Evolutionary conservation across 2,797 vertebrate genomes (phyloP).

Genomic region (Gymnothorax javanicus): DNA sequence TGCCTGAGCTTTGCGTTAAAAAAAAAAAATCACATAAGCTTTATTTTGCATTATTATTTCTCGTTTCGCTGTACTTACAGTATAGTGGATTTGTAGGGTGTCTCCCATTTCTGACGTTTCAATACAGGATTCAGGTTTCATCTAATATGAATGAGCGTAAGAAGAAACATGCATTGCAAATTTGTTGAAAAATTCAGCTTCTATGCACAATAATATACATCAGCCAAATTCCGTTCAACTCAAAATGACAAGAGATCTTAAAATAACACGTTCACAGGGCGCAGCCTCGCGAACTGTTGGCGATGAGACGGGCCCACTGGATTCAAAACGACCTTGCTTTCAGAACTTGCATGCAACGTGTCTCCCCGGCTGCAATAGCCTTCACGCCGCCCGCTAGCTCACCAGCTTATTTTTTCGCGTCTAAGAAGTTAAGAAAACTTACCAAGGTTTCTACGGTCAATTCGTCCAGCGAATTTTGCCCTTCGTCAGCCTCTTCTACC

Average conservation of each 20-base stretch:
- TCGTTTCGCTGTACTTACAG: constrained; percentile 71
- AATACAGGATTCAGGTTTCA: constrained; percentile 81
- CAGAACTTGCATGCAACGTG: constrained; percentile 36
- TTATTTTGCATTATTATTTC: neutral
- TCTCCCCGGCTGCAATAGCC: constrained; percentile 3
- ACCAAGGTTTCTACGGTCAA: constrained; percentile 76
- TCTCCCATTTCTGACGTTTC: constrained; percentile 81
- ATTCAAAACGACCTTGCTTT: neutral
- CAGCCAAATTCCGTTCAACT: constrained; percentile 10
- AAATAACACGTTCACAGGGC: neutral
- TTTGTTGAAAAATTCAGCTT: constrained; percentile 31
- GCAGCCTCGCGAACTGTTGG: neutral
- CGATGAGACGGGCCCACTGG: neutral
- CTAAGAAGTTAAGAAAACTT: constrained; percentile 50
- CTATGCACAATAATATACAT: neutral
- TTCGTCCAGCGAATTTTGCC: constrained; percentile 59
- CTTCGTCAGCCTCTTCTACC: constrained; percentile 46
- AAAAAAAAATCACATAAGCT: neutral
- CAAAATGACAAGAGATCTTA: constrained; percentile 16
- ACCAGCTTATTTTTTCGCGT: neutral
- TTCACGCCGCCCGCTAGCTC: neutral
- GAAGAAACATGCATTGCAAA: neutral
- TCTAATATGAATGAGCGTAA: constrained; percentile 62
- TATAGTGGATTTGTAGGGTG: constrained; percentile 91
- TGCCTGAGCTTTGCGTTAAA: neutral